Percentiles rank a stretch among this genome's conserved stretches.
phyloP scores from a whole-genome alignment of 2,797 vertebrate genomes.

The Coreius guichenoti region DNA sequence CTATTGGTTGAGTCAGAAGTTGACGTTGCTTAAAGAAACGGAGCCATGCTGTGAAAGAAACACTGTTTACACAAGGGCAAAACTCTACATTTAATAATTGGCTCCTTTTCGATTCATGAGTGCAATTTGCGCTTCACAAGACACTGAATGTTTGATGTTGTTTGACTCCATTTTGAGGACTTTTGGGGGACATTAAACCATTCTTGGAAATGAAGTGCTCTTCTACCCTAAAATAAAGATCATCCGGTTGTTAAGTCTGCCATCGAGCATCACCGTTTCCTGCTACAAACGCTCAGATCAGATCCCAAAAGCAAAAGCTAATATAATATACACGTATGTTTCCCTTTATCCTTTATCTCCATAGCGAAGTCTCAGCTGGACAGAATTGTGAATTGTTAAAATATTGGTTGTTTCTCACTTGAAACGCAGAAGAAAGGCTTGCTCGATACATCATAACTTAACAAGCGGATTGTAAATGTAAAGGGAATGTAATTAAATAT shows the following conservation, averaged over 20 bases:
- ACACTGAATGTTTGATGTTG: not conserved
- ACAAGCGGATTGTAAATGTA: not conserved
- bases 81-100: not conserved
- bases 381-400: not conserved
- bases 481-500: not conserved
- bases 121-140: not conserved
- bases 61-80: not conserved
- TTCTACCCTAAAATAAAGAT: not conserved
- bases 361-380: not conserved
- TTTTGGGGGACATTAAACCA: not conserved
- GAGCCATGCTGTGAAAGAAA: not conserved
- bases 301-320: not conserved
- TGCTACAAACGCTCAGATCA: not conserved
- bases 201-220: not conserved
- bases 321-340: not conserved
- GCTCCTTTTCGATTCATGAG: not conserved
- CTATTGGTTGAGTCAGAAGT: conserved; percentile 10
- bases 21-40: not conserved
- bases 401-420: not conserved
- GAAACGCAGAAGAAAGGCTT: no score
- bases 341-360: no score
- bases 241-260: not conserved
- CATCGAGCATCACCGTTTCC: not conserved
- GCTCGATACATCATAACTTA: no score
- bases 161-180: not conserved